phyloP scores from a whole-genome alignment of 2,113 vertebrate genomes.

The Lycaon pictus region DNA sequence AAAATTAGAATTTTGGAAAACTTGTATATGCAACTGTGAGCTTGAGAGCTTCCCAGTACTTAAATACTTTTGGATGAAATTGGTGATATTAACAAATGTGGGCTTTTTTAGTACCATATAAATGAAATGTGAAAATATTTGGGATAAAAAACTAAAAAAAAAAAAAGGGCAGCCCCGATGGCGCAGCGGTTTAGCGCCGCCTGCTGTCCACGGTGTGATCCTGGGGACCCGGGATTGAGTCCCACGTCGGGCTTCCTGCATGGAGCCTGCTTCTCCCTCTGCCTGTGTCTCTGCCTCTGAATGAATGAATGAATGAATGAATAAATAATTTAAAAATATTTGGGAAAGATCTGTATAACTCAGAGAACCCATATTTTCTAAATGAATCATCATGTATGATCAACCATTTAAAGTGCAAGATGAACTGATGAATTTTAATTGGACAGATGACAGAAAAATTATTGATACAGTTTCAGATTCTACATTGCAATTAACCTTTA shows the following conservation, averaged over 20 bases:
- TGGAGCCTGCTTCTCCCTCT: too few species aligned
- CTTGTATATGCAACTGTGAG: not conserved
- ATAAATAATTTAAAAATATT: not conserved
- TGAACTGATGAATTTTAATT: constrained; percentile 9
- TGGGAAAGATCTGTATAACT: not conserved
- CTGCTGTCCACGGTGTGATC: too few species aligned
- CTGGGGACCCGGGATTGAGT: too few species aligned
- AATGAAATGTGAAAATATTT: constrained; percentile 26
- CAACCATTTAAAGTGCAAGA: not conserved
- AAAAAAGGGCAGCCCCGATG: too few species aligned
- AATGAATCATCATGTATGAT: not conserved
- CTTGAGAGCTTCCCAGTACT: not conserved
- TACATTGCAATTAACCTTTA: not conserved
- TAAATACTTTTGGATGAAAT: not conserved
- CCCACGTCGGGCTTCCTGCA: too few species aligned
- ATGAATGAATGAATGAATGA: too few species aligned
- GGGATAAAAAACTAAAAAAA: not conserved
- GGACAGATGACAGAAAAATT: not conserved
- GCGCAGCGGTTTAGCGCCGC: too few species aligned
- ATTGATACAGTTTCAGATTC: not conserved
- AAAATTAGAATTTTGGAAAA: constrained; percentile 43
- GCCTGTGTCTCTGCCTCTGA: too few species aligned
- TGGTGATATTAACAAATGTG: not conserved
- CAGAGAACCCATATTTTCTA: not conserved
- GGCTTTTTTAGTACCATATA: not conserved